These are phyloP conservation scores for Acanthurus lineatus DNA, from an alignment of 2,797 vertebrate genomes.

Conservation along the genomic window DNA sequence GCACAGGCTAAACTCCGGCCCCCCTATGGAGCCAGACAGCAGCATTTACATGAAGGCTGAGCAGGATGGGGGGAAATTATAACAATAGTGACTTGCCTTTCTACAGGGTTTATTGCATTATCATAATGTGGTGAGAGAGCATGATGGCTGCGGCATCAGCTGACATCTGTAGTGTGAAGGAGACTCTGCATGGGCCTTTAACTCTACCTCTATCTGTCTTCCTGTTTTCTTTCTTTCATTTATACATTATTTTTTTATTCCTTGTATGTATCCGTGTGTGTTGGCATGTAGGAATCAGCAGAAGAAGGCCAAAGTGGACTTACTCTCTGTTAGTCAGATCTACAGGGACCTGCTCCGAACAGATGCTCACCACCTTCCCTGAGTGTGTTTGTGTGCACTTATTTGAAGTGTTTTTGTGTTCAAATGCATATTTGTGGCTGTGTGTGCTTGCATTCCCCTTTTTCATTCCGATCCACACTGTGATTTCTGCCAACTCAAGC, in stretches of 20 bases:
- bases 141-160: slow-evolving; percentile 31
- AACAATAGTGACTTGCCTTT: slow-evolving; percentile 78
- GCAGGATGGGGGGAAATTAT: slow-evolving; percentile 76
- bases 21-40: slow-evolving; percentile 73
- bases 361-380: slow-evolving; percentile 70
- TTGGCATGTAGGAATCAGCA: slow-evolving; percentile 30
- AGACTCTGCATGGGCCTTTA: slow-evolving; percentile 30
- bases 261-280: background rate
- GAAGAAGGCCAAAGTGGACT: slow-evolving; percentile 26
- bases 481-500: slow-evolving; percentile 85
- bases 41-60: slow-evolving; percentile 79
- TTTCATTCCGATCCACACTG: slow-evolving; percentile 69
- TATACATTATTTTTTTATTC: background rate
- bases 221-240: slow-evolving; percentile 3
- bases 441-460: slow-evolving; percentile 34
- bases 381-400: slow-evolving; percentile 56
- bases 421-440: slow-evolving; percentile 44
- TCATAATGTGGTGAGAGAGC: slow-evolving; percentile 73
- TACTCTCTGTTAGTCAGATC: slow-evolving; percentile 54
- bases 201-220: slow-evolving; percentile 5
- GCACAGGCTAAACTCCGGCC: slow-evolving; percentile 60
- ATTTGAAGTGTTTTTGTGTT: slow-evolving; percentile 5
- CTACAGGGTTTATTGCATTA: slow-evolving; percentile 79
- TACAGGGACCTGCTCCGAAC: slow-evolving; percentile 70
- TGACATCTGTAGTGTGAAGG: slow-evolving; percentile 48